Percentiles rank a stretch among this genome's conserved stretches.
These are phyloP conservation scores for Myotis planiceps DNA, from an alignment of 2,797 vertebrate species.

Conservation along the genomic window DNA sequence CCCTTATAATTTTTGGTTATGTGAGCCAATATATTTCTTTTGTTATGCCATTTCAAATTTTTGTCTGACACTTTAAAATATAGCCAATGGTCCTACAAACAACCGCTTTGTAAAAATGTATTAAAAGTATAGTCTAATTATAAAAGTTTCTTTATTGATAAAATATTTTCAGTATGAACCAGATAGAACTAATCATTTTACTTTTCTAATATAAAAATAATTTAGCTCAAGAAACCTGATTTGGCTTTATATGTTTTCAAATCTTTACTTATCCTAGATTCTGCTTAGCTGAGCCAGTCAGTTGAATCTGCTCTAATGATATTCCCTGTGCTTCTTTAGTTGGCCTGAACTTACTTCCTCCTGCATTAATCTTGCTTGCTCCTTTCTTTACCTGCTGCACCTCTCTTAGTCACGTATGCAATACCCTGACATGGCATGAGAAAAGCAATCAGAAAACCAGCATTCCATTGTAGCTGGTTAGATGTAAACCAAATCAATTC, in stretches of 20 bases:
- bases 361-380: not conserved
- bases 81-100: not conserved
- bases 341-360: not conserved
- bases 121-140: not conserved
- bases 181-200: not conserved
- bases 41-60: constrained; percentile 6
- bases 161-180: not conserved
- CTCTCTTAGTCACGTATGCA: not conserved
- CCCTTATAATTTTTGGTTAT: not conserved
- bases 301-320: not conserved
- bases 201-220: not conserved
- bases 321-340: not conserved
- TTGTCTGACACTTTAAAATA: not conserved
- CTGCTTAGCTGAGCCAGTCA: not conserved
- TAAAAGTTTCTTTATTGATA: not conserved
- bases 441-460: constrained; percentile 37
- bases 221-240: not conserved
- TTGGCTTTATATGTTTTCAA: not conserved
- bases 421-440: not conserved
- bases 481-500: constrained; percentile 35
- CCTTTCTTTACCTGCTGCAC: not conserved
- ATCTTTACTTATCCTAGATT: not conserved
- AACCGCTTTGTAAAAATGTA: not conserved
- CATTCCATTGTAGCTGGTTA: constrained; percentile 5
- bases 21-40: not conserved